Percentiles rank a stretch among this genome's conserved stretches.
Conservation (phyloP, 2,113 vertebrate genomes). For the Periophthalmus modestus region DNA sequence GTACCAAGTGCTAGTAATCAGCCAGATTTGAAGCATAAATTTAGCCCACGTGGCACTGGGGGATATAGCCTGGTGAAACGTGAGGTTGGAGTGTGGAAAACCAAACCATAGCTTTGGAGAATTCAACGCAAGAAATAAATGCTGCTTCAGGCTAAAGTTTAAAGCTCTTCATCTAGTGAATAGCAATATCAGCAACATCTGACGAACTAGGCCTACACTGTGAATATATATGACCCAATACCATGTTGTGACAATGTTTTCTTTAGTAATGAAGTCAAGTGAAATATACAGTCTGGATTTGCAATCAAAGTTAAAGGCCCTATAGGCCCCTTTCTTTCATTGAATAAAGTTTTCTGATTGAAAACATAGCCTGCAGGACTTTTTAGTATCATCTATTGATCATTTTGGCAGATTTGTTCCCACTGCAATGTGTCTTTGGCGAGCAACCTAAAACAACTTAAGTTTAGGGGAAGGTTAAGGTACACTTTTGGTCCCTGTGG, state of each 20-base stretch:
- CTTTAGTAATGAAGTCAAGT: not conserved
- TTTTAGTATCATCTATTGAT: too few relatives aligned
- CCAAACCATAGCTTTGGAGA: not conserved
- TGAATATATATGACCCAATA: not conserved
- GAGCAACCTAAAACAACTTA: too few relatives aligned
- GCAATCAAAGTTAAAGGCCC: too few relatives aligned
- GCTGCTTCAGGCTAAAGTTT: not conserved
- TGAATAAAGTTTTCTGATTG: too few relatives aligned
- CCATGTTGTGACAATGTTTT: not conserved
- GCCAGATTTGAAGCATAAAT: conserved; percentile 9
- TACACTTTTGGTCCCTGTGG: too few relatives aligned
- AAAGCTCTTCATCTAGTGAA: not conserved
- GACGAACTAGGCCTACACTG: not conserved
- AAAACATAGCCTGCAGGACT: too few relatives aligned
- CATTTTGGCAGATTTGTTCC: too few relatives aligned
- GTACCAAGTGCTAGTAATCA: conserved; percentile 58
- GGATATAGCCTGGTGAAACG: not conserved
- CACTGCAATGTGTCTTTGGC: too few relatives aligned
- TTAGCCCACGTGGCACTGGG: not conserved
- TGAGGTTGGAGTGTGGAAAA: not conserved
- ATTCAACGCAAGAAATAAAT: not conserved
- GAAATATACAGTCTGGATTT: not conserved
- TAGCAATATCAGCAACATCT: not conserved
- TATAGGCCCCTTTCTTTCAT: too few relatives aligned
- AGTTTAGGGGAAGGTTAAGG: too few relatives aligned